A percentile compares a stretch with the other conserved stretches of the same genome.
Evolutionary conservation across 2,888 invertebrate species (phyloP).

Genomic region (Andrena praecox): DNA sequence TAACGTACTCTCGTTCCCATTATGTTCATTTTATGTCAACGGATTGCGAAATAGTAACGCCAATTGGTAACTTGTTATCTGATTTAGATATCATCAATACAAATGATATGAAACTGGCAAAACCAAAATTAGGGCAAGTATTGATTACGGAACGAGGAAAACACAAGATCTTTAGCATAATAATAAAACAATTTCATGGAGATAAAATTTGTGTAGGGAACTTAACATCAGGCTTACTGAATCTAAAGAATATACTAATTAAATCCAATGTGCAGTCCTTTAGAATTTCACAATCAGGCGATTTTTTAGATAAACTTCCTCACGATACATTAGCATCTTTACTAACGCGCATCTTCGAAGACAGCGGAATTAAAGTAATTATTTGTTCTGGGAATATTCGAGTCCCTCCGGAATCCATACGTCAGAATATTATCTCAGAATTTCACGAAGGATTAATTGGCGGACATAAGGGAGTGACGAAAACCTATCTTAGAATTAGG

Average conservation of each 20-base stretch:
- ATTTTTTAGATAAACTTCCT: neutral
- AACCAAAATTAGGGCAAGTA: slow-evolving; percentile 4
- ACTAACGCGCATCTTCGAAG: neutral
- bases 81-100: neutral
- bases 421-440: no score
- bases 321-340: neutral
- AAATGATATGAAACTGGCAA: neutral
- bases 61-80: neutral
- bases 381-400: no score
- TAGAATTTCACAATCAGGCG: neutral
- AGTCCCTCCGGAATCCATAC: no score
- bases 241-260: neutral
- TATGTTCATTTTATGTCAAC: slow-evolving; percentile 7
- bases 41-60: neutral
- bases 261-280: neutral
- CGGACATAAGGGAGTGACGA: neutral
- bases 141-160: neutral
- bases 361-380: no score
- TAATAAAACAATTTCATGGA: neutral
- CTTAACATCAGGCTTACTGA: neutral
- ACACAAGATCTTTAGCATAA: neutral
- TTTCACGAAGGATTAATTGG: no score
- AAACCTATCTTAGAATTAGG: neutral
- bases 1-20: slow-evolving; percentile 5
- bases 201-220: neutral